Base-by-base conservation (phyloP, 1,140 invertebrate genomes). In the Globodera ellingtonae region DNA sequence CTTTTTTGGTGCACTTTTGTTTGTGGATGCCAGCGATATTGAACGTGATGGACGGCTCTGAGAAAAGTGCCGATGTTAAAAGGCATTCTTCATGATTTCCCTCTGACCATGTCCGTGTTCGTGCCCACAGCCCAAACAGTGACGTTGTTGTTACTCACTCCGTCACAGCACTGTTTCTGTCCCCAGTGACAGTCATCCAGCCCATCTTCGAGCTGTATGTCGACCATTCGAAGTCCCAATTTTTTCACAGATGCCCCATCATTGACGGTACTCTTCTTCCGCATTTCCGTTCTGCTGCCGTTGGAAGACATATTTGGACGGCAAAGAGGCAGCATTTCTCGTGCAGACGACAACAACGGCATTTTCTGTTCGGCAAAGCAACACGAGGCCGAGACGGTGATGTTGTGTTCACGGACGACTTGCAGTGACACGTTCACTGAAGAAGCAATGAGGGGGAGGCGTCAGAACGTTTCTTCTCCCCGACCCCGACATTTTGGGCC, bases 331-430 rank as follows among this genome's bases (percentile, higher is more conserved):
- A 59, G n/a, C 1, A 13, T 18, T 13, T 18, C 13, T 13, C 15
- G 56, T 59, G 56, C 56, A 10, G 56, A 18, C 47, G 62, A 2
- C 35, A 35, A 35, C 35, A 35, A 21, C 21, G 65, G 75, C 9
- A 66, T 56, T 75, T 52, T 44, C 47, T 44, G 10, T 46, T 50
- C 65, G 69, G 46, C 48, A 77, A 77, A 77, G 47, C 69, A 77
- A 21, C 80, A 81, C 66, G 80, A 81, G 15, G 80, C 80, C 47
- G 78, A 81, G n/a, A 81, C 56, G 52, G 69, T 66, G 46, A 69
- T 52, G 56, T 69, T 79, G 7, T 81, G 80, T 65, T 81, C 72
- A 24, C 80, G 80, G 47, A 67, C 76, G 18, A 81, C 59, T 78
- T 81, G 24, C 52, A 81, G 48, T 35, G 75, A 77, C 2, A 77